These are phyloP conservation scores for Oreortyx pictus DNA, from an alignment of 2,797 vertebrate genomes.

Conservation along the genomic window DNA sequence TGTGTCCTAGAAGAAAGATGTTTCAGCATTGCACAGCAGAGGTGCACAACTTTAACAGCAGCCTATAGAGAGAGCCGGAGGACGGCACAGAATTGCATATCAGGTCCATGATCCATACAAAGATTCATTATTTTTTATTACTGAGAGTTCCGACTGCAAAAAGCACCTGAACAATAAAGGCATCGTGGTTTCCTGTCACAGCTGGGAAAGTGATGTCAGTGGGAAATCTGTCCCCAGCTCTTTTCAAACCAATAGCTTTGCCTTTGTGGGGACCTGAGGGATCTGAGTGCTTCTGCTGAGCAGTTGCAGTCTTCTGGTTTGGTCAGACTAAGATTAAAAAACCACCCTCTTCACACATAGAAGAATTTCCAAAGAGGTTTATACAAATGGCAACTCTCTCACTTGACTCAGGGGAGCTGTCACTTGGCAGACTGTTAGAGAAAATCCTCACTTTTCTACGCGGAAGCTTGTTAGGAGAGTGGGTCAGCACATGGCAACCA, in stretches of 20 bases:
- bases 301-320: not conserved
- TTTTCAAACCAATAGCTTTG: constrained; percentile 27
- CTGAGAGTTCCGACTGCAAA: constrained; percentile 20
- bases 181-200: not conserved
- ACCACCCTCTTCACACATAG: not conserved
- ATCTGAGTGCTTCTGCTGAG: not conserved
- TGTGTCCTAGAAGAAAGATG: not conserved
- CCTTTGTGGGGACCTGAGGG: not conserved
- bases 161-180: constrained; percentile 64
- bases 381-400: not conserved
- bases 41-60: not conserved
- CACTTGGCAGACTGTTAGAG: not conserved
- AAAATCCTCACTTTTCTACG: not conserved
- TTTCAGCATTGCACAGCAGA: not conserved
- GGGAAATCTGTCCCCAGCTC: constrained; percentile 37
- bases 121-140: constrained; percentile 49
- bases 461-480: not conserved
- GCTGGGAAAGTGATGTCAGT: not conserved
- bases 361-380: not conserved
- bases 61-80: not conserved
- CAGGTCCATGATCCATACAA: not conserved
- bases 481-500: not conserved
- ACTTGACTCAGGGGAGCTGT: not conserved
- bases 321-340: not conserved
- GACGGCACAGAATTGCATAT: not conserved